Base-by-base conservation (phyloP, 2,888 invertebrate genomes). In the Tigriopus californicus region DNA sequence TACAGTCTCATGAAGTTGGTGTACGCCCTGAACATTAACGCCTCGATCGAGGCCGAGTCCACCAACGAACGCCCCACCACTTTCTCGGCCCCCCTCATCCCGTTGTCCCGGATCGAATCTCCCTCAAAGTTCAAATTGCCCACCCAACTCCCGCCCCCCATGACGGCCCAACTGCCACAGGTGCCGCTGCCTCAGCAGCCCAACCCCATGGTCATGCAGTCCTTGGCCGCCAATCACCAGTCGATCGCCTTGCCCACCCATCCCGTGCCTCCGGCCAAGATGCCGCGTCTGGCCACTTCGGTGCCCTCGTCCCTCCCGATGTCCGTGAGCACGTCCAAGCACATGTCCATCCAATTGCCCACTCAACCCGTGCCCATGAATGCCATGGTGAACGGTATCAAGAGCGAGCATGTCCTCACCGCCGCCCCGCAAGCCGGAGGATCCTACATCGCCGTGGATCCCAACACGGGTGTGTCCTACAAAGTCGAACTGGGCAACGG, bases 1-100 rank as follows among this genome's bases (percentile, higher is more conserved):
- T 59, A 59, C 41, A 52, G 52, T 42, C 59, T 59, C 20, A 59
- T 59, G 59, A 59, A 59, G 41, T 52, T 59, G 1, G 42, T 59
- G 41, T 59, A 59, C 24, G 59, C 48, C 13, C 59, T 59, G 22
- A 49, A 51, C n/a, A 59, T 59, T 41, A 59, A 59, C 42, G 52
- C 52, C 42, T 59, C 59, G 22, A 59, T 59, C 42, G 59, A 52
- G 33, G 59, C 59, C n/a, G 59, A 59, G 52, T 52, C 40, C 33
- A 59, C 59, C 52, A 59, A 52, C 48, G 59, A 41, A 4, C 24
- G 25, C 13, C 52, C 59, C 11, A 52, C 59, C 4, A 52, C 20
- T 6, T 59, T 59, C 46, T 56, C 56, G 22, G 56, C 56, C 8
- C 56, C 56, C 10, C 42, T 44, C 18, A n/a, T 56, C 18, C 41